Conservation (phyloP, 2,888 invertebrate genomes). For the Dioctria rufipes region DNA sequence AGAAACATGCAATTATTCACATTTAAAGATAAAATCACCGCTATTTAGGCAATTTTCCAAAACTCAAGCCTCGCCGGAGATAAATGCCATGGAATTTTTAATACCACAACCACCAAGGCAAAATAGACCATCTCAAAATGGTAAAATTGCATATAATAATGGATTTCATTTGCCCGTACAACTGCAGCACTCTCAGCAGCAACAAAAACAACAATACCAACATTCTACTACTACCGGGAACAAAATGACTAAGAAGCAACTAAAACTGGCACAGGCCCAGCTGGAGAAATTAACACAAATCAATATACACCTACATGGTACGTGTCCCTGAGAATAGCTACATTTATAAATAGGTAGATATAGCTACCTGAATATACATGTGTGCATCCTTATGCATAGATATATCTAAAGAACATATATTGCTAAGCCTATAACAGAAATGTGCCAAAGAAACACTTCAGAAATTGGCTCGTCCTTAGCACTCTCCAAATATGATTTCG, state of each 20-base stretch:
- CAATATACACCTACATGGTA: conserved; percentile 89
- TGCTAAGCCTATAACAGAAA: not conserved
- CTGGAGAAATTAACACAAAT: conserved; percentile 84
- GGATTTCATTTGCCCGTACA: conserved; percentile 35
- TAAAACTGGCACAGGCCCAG: conserved; percentile 80
- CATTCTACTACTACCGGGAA: conserved; percentile 16
- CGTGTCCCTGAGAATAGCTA: conserved; percentile 65
- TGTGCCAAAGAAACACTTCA: not conserved
- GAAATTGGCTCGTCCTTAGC: not conserved
- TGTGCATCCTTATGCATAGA: not conserved
- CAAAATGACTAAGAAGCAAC: conserved; percentile 78
- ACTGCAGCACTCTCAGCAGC: not conserved
- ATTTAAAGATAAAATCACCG: conserved; percentile 52
- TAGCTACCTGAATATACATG: not conserved
- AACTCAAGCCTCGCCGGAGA: conserved; percentile 11
- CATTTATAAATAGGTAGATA: not conserved
- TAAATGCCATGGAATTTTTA: conserved; percentile 69
- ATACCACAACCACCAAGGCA: conserved; percentile 63
- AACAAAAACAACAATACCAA: too few species aligned
- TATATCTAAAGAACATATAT: not conserved
- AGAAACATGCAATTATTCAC: conserved; percentile 43
- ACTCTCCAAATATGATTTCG: conserved; percentile 26
- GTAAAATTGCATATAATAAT: conserved; percentile 47
- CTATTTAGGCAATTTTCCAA: conserved; percentile 54
- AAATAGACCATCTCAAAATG: conserved; percentile 72